Conservation (phyloP, 2,888 invertebrate genomes). For the Sminthurides aquaticus region DNA sequence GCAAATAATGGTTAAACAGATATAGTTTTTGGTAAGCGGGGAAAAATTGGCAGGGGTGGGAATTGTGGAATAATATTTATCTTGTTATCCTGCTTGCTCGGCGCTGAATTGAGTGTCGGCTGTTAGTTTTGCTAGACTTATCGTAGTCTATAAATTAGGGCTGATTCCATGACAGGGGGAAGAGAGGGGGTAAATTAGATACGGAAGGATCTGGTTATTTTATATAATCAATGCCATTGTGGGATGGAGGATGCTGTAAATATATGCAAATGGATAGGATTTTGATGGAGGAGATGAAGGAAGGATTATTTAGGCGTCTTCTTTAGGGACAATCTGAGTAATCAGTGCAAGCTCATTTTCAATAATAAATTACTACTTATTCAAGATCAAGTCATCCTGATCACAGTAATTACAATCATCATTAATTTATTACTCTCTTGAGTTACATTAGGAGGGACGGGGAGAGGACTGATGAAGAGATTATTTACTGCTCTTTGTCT, state of each 20-base stretch:
- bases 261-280: not conserved
- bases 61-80: no score
- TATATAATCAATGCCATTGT: not conserved
- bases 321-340: not conserved
- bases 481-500: not conserved
- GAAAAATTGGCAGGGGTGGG: no score
- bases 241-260: not conserved
- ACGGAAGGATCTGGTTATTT: not conserved
- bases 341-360: not conserved
- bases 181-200: no score
- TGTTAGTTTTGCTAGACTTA: no score
- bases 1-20: no score
- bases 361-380: not conserved
- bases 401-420: not conserved
- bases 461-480: not conserved
- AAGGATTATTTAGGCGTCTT: not conserved
- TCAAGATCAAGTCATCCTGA: not conserved
- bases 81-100: no score
- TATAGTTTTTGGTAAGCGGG: no score
- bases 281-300: not conserved
- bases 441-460: not conserved
- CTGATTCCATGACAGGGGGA: no score
- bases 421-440: not conserved
- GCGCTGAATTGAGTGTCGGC: no score
- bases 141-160: no score